These are phyloP conservation scores for Latheticus oryzae DNA, from an alignment of 2,888 invertebrate species.

Conservation along the genomic window DNA sequence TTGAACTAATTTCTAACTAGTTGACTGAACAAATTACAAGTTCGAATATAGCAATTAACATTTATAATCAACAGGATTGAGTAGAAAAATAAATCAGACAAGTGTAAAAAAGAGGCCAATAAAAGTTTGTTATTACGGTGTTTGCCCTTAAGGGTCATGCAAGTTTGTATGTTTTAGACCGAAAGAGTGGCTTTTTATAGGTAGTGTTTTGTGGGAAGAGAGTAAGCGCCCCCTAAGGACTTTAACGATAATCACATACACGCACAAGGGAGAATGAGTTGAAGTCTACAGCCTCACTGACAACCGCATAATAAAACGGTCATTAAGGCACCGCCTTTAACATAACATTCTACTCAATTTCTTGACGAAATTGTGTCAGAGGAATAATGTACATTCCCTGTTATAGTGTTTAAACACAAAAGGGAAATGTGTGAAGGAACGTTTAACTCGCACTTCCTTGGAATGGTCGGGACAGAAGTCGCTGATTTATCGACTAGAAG, in stretches of 20 bases:
- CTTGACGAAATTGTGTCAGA: slow-evolving; percentile 9
- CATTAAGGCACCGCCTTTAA: slow-evolving; percentile 16
- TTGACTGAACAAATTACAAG: neutral
- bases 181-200: slow-evolving; percentile 47
- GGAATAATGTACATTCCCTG: slow-evolving; percentile 17
- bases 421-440: slow-evolving; percentile 17
- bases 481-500: slow-evolving; percentile 23
- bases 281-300: slow-evolving; percentile 16
- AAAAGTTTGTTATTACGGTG: slow-evolving; percentile 47
- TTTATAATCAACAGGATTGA: slow-evolving; percentile 1
- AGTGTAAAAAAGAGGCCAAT: slow-evolving; percentile 29
- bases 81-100: slow-evolving; percentile 31
- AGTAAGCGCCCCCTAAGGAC: slow-evolving; percentile 45
- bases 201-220: slow-evolving; percentile 44
- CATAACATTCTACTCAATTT: slow-evolving; percentile 34
- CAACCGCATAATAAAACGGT: slow-evolving; percentile 24
- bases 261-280: slow-evolving; percentile 9
- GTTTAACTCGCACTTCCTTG: slow-evolving; percentile 22
- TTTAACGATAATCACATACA: slow-evolving; percentile 40
- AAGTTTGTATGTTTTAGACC: slow-evolving; percentile 48
- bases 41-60: too few species aligned
- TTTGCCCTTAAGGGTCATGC: slow-evolving; percentile 38
- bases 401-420: slow-evolving; percentile 20
- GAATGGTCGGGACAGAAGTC: slow-evolving; percentile 21
- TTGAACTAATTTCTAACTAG: slow-evolving; percentile 2